Evolutionary conservation across 1,140 invertebrate species (phyloP), one percentile per base, ranked within the genome.

Genomic region (Halyomorpha halys): DNA sequence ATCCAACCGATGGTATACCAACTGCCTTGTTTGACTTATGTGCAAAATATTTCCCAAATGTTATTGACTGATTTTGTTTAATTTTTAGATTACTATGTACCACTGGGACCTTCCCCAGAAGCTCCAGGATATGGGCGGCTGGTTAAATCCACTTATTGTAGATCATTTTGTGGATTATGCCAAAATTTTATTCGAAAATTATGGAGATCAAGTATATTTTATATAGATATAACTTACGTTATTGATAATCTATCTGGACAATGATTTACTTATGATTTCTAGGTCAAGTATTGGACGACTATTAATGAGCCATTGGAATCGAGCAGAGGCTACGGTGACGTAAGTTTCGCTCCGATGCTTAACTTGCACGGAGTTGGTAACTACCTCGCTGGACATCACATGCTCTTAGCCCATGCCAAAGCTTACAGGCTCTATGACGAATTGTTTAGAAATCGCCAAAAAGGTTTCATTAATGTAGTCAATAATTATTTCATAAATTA

Each of bases 271-370:
- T 39, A 13, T 39, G 8, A 8, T 13, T 39, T 39, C 34, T 9
- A 76, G 74, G 74, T 78, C 5, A 80, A 80, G 72, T 70, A 71
- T 64, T 89, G 86, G 83, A 80, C 83, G 1, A 88, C 86, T 0
- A 80, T 89, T 65, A 88, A 88, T 71, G 85, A 89, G 72, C 84
- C 85, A 6, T 81, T 81, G 76, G 81, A 84, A 66, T 77, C 81
- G 3, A 85, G 83, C 66, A 73, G 80, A 62, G 83, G 82, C 16
- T 87, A 87, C 70, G 80, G 81, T 6, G 69, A 70, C 11, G 68
- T 69, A 15, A 39, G 27, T 0, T 74, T 73, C 18, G 73, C 71
- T 18, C 74, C 76, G 9, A 68, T 66, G 13, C 65, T 73, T 19
- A 79, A 81, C 68, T 78, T 78, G 62, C 77, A 81, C 68, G 82